A percentile compares a stretch with the other conserved stretches of the same genome.
Evolutionary conservation across 2,888 invertebrate species (phyloP).

Genomic region (Trichogramma dendrolimi): DNA sequence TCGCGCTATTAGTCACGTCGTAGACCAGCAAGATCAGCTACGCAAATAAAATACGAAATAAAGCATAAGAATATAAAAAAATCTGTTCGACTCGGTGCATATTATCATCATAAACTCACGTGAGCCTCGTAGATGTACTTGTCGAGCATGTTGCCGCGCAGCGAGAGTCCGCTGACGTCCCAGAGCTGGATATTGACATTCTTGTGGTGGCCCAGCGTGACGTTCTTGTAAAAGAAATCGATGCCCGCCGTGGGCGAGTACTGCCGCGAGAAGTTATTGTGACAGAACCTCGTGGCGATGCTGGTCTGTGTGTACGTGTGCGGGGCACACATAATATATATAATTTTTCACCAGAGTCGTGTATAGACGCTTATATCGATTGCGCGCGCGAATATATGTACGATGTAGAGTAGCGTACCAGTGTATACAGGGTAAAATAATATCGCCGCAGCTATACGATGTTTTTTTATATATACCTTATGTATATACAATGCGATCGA

Average conservation of each 20-base stretch:
- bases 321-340: not conserved
- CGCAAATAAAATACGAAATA: not conserved
- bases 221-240: constrained; percentile 68
- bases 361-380: too few relatives aligned
- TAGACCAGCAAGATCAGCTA: constrained; percentile 77
- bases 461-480: too few relatives aligned
- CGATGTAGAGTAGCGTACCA: too few relatives aligned
- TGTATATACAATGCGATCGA: not conserved
- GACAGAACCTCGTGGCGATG: constrained; percentile 63
- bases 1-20: constrained; percentile 75
- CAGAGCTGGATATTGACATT: constrained; percentile 73
- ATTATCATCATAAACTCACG: constrained; percentile 54
- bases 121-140: constrained; percentile 69
- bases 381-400: too few relatives aligned
- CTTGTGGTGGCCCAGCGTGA: constrained; percentile 56
- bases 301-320: constrained; percentile 56
- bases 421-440: too few relatives aligned
- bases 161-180: constrained; percentile 78
- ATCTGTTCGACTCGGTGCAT: not conserved
- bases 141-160: constrained; percentile 73
- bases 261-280: constrained; percentile 62
- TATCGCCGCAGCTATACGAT: too few relatives aligned
- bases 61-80: not conserved
- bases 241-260: constrained; percentile 67
- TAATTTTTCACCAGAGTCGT: too few relatives aligned